Conservation (phyloP, 1,140 invertebrate genomes). For the Lepidurus arcticus region DNA sequence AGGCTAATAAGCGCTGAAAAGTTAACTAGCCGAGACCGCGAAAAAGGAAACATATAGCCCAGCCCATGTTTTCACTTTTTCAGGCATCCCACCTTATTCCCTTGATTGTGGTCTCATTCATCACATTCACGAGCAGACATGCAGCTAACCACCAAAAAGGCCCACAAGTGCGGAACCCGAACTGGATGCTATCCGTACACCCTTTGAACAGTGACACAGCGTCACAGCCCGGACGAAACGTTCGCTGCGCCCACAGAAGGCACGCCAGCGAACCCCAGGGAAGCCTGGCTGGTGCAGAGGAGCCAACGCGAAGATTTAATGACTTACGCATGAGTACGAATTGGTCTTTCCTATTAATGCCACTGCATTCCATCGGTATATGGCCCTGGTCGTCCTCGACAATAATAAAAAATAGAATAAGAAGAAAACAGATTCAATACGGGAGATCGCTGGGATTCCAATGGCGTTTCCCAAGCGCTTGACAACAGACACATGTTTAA, state of each 20-base stretch:
- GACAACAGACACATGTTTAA: conserved; percentile 22
- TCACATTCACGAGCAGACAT: conserved; percentile 3
- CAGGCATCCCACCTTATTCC: neutral
- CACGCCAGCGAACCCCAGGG: neutral
- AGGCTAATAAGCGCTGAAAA: too few species aligned
- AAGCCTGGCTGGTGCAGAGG: neutral
- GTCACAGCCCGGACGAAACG: neutral
- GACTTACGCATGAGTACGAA: conserved; percentile 12
- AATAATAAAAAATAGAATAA: too few species aligned
- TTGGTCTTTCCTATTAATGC: conserved; percentile 13
- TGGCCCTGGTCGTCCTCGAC: neutral
- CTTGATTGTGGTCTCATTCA: conserved; percentile 15
- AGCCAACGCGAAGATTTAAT: neutral
- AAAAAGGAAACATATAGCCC: too few species aligned
- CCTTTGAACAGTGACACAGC: neutral
- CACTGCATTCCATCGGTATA: neutral
- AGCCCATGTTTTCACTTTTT: too few species aligned
- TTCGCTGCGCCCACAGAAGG: neutral
- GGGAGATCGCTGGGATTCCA: neutral
- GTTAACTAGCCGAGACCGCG: too few species aligned
- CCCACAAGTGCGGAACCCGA: neutral
- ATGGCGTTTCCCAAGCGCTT: neutral
- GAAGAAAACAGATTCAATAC: neutral
- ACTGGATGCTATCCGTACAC: neutral
- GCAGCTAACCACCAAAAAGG: neutral